Base-by-base conservation (phyloP, 2,888 invertebrate species). In the Trisateles emortualis region DNA sequence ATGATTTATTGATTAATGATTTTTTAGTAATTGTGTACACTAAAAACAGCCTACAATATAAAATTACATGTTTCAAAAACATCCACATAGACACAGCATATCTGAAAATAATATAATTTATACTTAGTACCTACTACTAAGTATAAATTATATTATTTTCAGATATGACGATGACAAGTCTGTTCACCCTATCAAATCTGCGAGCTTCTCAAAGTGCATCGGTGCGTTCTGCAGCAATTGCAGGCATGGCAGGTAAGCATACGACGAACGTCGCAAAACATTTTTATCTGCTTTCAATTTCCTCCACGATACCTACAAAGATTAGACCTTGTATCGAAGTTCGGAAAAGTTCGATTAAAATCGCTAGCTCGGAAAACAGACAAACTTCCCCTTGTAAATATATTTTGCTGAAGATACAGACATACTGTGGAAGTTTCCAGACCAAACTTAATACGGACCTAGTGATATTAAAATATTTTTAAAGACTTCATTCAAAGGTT, bases 281-380 rank as follows among this genome's bases (percentile, higher is more conserved):
- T 72, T 69, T 72, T 64, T 69, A 72, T 70, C 70, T 70, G 46
- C 61, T 72, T 72, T 62, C 72, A 69, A 69, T 70, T 70, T 70
- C 72, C 70, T 53, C 39, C 43, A 32, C 57, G 70, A 72, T 69
- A 61, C 48, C 58, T 58, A 57, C 64, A 59, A 64, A 71, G 69
- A 71, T 72, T 72, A 71, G 59, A 61, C 48, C 57, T 35, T 49
- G 68, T 62, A 70, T 72, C 56, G 66, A 63, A 68, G 49, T 72
- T 52, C 52, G 56, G 56, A 36, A 52, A 72, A 68, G 50, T 70
- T 68, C 72, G 72, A 72, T 70, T 70, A 68, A 70, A 70, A 68
- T 72, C 60, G 49, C 66, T 68, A 42, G 72, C 69, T 63, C 22
- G 60, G 66, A 66, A 60, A 44, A 65, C 59, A 57, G 62, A 58